phyloP scores from a whole-genome alignment of 1,140 invertebrate species.

The Aphaenogaster rudis region DNA sequence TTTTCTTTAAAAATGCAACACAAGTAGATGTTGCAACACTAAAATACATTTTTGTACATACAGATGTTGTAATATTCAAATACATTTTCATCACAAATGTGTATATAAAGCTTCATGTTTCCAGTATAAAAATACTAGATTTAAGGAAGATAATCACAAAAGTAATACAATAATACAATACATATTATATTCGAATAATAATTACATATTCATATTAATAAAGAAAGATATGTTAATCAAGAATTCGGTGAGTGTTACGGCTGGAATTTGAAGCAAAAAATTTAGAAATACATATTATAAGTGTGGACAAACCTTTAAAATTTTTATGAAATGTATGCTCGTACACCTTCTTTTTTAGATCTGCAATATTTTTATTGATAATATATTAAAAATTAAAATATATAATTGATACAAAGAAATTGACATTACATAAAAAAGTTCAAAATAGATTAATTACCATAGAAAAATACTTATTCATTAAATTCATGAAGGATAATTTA shows the following conservation, averaged over 20 bases:
- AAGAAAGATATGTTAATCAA: background rate
- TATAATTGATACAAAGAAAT: background rate
- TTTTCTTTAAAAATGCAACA: background rate
- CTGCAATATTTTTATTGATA: constrained; percentile 15
- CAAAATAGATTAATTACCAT: background rate
- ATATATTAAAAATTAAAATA: background rate
- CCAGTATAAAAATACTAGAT: background rate
- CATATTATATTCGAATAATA: background rate
- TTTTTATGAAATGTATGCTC: background rate
- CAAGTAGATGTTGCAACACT: background rate
- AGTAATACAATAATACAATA: background rate
- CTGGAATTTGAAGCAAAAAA: background rate
- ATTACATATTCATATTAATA: background rate
- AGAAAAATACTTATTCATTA: background rate
- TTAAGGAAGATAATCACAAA: background rate
- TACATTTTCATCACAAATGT: background rate
- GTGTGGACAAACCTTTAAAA: background rate
- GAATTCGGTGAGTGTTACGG: background rate
- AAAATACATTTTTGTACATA: no score
- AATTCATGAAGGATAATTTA: background rate
- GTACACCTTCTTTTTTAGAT: background rate
- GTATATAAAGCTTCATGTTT: background rate
- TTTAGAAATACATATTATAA: background rate
- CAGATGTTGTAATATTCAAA: background rate
- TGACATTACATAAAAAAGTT: background rate